Percentiles rank a stretch among this genome's conserved stretches.
phyloP scores from a whole-genome alignment of 2,113 vertebrate species.

The Urocitellus parryii region DNA sequence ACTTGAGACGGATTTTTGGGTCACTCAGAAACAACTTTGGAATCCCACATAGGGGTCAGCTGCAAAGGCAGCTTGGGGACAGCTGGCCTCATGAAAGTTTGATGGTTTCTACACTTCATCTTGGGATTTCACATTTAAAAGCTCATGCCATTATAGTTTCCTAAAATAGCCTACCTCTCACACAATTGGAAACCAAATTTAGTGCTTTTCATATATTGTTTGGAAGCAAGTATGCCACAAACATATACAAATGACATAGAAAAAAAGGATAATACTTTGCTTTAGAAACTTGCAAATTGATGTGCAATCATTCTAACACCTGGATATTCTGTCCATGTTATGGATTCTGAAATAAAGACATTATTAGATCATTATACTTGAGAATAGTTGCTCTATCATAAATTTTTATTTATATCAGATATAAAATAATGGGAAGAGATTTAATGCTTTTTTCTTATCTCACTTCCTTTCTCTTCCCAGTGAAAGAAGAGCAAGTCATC shows the following conservation, averaged over 20 bases:
- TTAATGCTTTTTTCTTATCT: neutral
- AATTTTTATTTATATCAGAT: neutral
- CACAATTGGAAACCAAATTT: neutral
- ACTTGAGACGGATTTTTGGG: neutral
- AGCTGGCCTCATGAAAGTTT: neutral
- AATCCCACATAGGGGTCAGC: neutral
- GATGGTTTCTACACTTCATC: neutral
- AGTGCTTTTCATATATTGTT: neutral
- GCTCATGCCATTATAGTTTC: neutral
- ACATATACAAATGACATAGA: neutral
- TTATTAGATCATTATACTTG: neutral
- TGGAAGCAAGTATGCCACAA: neutral
- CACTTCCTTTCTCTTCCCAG: neutral
- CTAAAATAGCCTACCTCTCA: neutral
- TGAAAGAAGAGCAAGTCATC: neutral
- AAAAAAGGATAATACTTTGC: neutral
- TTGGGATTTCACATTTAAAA: neutral
- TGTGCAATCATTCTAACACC: neutral
- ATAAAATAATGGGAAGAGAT: neutral
- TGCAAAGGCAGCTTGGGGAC: neutral
- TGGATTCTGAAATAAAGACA: neutral
- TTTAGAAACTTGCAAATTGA: constrained; percentile 14
- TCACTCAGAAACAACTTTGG: constrained; percentile 41
- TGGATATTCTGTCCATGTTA: neutral
- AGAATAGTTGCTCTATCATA: neutral